Base-by-base conservation (phyloP, 2,113 vertebrate genomes). In the Ictidomys tridecemlineatus region DNA sequence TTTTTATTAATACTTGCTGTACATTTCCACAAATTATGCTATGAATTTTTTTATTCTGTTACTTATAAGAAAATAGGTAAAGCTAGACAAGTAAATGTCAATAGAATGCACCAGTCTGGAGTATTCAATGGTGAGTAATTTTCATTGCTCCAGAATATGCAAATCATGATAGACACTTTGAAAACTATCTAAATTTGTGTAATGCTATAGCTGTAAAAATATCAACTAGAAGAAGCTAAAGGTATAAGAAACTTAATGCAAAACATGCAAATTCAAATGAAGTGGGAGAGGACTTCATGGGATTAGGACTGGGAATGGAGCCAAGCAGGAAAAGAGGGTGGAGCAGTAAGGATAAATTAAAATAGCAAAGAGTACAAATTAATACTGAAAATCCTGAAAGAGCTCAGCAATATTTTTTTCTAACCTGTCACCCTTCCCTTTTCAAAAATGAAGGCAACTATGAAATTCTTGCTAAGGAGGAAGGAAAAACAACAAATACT, bases 1-100 rank as follows among this genome's bases (percentile, higher is more conserved):
- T 84, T 92, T 85, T 72, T 9, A 51, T 91, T 65, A 78, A 72
- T 42, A 94, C 37, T 85, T 73, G 6, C 48, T 90, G 4, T 70
- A 34, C 16, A 94, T 77, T 88, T 34, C 14, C 14, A 69, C 53
- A 84, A 65, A 91, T 76, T 79, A 91, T 83, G 8, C 8, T 39
- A 53, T 80, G 39, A 85, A 10, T 22, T 95, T 95, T 37, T 72
- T 78, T 87, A 83, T 86, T 84, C 16, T 83, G 26, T 61, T 82
- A 69, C 5, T 91, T 95, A 10, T 20, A 72, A 90, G 65, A 83
- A 37, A 2, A 28, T 42, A 74, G 39, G 12, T 88, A 42, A 26
- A 86, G 22, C 2, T 79, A n/a, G 65, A 91, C 10, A 88, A 90
- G 70, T 70, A 51, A 86, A 79, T 22, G 8, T 74, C 90, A 65